Conservation (phyloP, 2,888 invertebrate genomes). For the Callyntrura sp. region DNA sequence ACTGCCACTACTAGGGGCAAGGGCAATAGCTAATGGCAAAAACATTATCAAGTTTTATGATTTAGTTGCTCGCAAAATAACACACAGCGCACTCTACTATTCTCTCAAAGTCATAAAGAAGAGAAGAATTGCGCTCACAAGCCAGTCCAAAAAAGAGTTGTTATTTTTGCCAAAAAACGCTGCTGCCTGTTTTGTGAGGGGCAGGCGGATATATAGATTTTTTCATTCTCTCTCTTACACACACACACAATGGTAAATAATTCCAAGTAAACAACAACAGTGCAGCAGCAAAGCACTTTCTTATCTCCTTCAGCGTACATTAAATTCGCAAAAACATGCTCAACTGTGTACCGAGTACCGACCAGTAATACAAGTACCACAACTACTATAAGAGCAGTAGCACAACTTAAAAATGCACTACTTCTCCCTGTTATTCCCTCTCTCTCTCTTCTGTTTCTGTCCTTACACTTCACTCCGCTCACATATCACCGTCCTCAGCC, state of each 20-base stretch:
- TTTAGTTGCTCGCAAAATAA: neutral
- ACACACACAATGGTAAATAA: constrained; percentile 20
- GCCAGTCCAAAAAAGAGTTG: neutral
- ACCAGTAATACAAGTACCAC: no score
- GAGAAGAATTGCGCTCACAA: neutral
- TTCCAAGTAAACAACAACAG: constrained; percentile 59
- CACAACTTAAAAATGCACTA: no score
- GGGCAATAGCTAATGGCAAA: constrained; percentile 24
- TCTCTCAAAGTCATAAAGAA: neutral
- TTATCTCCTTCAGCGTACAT: constrained; percentile 26
- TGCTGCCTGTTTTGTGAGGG: neutral
- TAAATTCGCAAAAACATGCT: no score
- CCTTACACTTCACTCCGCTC: no score
- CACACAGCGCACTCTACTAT: neutral
- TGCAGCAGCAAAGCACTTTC: constrained; percentile 37
- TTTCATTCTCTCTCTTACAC: constrained; percentile 6
- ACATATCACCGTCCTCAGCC: no score
- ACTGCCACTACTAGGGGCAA: neutral
- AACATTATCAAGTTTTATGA: neutral
- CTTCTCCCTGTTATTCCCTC: no score
- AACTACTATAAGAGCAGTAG: no score
- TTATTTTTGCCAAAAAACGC: constrained; percentile 61
- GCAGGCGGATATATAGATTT: constrained; percentile 50
- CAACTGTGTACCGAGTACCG: no score
- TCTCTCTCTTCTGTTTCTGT: no score